Percentiles rank a stretch among this genome's conserved stretches.
These are phyloP conservation scores for Pandemis corylana DNA, from an alignment of 2,888 invertebrate genomes.

Conservation along the genomic window DNA sequence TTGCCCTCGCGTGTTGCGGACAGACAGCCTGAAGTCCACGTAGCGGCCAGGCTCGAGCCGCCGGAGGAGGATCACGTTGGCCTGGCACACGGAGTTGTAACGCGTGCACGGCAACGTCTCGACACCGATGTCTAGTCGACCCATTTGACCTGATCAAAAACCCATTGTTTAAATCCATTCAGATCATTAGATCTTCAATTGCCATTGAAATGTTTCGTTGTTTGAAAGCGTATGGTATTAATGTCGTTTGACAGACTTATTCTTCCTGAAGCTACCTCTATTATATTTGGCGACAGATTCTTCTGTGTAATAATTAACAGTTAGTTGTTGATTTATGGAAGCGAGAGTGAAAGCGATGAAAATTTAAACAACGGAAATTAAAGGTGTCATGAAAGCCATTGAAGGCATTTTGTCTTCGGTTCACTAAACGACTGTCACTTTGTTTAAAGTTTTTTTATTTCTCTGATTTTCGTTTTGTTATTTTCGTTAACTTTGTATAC, in stretches of 20 bases:
- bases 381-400: conserved; percentile 29
- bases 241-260: too few relatives aligned
- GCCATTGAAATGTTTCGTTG: too few relatives aligned
- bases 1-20: conserved; percentile 91
- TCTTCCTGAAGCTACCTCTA: too few relatives aligned
- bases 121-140: conserved; percentile 90
- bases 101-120: conserved; percentile 93
- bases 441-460: background rate
- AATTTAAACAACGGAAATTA: conserved; percentile 28
- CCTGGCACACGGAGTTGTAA: conserved; percentile 95
- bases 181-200: too few relatives aligned
- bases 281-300: background rate
- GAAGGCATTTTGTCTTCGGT: conserved; percentile 25
- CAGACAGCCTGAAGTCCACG: conserved; percentile 91
- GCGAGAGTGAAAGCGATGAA: conserved; percentile 20
- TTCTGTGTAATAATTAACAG: background rate
- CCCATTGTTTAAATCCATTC: background rate
- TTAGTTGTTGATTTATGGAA: conserved; percentile 3
- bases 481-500: too few relatives aligned
- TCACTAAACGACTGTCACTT: conserved; percentile 18
- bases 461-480: background rate
- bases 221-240: too few relatives aligned
- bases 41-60: conserved; percentile 92
- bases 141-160: conserved; percentile 83
- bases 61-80: conserved; percentile 92